A percentile compares a stretch with the other conserved stretches of the same genome.
These are phyloP conservation scores for Palaemon carinicauda DNA, from an alignment of 1,140 invertebrate species.

Conservation along the genomic window DNA sequence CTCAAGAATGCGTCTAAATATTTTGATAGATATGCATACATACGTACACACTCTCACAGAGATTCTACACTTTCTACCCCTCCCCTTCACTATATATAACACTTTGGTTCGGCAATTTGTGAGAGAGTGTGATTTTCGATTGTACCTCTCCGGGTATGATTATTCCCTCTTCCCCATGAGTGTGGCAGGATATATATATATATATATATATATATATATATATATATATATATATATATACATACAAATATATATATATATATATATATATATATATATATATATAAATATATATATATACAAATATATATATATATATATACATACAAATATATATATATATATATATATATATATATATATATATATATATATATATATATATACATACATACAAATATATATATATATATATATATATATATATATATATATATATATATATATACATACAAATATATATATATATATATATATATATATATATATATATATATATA, in stretches of 20 bases:
- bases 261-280: not conserved
- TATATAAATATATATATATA: not conserved
- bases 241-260: not conserved
- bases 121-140: too few species aligned
- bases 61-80: too few species aligned
- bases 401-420: not conserved
- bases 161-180: too few species aligned
- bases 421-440: not conserved
- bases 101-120: too few species aligned
- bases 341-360: not conserved
- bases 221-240: not conserved
- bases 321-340: not conserved
- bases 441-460: not conserved
- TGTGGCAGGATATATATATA: too few species aligned
- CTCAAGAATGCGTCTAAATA: too few species aligned
- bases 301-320: not conserved
- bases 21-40: too few species aligned
- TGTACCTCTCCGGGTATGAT: too few species aligned
- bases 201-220: too few species aligned
- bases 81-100: too few species aligned
- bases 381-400: not conserved
- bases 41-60: too few species aligned
- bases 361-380: not conserved
- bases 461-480: not conserved
- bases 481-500: not conserved